These are phyloP conservation scores for Xestoiulus laeticollis DNA, from an alignment of 2,888 invertebrate genomes.

Conservation along the genomic window DNA sequence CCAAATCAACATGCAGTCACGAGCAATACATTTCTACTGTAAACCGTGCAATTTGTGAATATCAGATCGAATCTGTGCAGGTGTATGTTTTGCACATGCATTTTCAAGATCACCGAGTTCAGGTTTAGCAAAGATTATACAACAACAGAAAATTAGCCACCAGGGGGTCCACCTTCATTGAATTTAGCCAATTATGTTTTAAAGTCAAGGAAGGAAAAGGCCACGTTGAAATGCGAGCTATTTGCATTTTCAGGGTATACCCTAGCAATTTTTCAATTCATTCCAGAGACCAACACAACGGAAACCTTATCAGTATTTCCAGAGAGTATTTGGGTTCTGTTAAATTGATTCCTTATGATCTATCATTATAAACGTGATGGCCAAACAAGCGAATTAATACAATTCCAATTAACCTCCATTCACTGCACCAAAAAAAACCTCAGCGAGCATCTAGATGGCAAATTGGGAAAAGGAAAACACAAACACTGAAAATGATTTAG, in stretches of 20 bases:
- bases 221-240: conserved; percentile 12
- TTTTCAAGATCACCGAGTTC: conserved; percentile 28
- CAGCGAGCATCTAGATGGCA: neutral
- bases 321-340: neutral
- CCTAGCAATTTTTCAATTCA: neutral
- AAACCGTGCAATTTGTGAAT: neutral
- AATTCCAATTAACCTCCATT: conserved; percentile 21
- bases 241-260: neutral
- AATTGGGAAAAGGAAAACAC: neutral
- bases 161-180: conserved; percentile 28
- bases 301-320: neutral
- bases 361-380: conserved; percentile 34
- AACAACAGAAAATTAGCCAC: neutral
- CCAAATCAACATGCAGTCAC: neutral
- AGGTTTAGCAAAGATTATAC: conserved; percentile 8
- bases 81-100: neutral
- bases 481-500: conserved; percentile 18
- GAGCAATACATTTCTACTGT: neutral
- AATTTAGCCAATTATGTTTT: conserved; percentile 5
- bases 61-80: neutral
- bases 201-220: conserved; percentile 29
- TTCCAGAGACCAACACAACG: neutral
- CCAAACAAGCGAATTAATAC: conserved; percentile 37
- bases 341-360: neutral
- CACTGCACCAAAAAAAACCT: neutral